Conservation (phyloP, 2,113 vertebrate species). For the Brienomyrus longianalis region DNA sequence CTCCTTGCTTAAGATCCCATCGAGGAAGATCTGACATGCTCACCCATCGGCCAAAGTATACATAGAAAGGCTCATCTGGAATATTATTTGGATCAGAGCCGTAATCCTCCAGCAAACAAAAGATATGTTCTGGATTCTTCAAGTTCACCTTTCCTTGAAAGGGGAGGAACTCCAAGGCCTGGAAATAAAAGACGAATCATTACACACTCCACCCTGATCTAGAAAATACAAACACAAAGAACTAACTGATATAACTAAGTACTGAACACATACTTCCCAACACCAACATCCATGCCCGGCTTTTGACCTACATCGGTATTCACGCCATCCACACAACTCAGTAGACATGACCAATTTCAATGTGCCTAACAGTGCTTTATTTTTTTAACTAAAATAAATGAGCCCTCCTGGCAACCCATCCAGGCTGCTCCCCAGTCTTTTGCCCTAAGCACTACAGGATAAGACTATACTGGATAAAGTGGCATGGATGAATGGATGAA, state of each 20-base stretch:
- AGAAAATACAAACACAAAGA: neutral
- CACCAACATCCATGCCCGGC: neutral
- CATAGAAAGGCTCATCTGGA: slow-evolving; percentile 72
- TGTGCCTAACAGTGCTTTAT: neutral
- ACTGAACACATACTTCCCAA: neutral
- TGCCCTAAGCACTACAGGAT: neutral
- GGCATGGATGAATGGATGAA: neutral
- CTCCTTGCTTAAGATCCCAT: neutral
- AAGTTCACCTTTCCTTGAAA: slow-evolving; percentile 88
- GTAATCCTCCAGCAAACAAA: slow-evolving; percentile 91
- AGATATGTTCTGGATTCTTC: slow-evolving; percentile 79
- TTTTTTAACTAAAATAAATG: neutral
- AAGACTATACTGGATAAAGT: neutral
- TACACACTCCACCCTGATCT: neutral
- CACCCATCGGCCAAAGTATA: slow-evolving; percentile 97
- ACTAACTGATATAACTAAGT: neutral
- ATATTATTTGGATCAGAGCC: slow-evolving; percentile 82
- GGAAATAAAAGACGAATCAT: neutral
- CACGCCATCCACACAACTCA: neutral
- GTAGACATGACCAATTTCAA: neutral
- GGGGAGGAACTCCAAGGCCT: slow-evolving; percentile 87
- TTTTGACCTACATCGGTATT: neutral
- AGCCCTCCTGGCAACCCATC: neutral
- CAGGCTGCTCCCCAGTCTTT: neutral
- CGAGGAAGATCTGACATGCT: slow-evolving; percentile 37